These are phyloP conservation scores for Doryteuthis pealeii DNA, from an alignment of 1,140 invertebrate species.

Conservation along the genomic window DNA sequence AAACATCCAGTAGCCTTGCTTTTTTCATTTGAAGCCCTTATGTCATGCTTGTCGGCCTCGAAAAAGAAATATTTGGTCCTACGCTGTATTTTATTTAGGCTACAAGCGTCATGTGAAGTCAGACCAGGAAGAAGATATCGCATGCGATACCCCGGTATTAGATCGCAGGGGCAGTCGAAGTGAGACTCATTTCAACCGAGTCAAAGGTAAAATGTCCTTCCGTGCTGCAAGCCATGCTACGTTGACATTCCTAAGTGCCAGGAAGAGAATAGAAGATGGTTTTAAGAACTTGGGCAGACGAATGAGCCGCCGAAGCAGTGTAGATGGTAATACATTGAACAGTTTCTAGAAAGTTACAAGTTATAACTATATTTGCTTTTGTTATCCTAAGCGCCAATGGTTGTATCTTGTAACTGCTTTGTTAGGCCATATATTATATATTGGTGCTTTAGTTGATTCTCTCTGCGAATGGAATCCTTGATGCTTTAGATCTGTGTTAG, in stretches of 20 bases:
- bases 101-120: constrained; percentile 51
- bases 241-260: constrained; percentile 55
- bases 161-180: constrained; percentile 48
- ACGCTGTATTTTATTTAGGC: constrained; percentile 31
- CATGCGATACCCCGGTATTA: constrained; percentile 37
- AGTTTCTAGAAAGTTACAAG: constrained; percentile 6
- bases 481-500: constrained; percentile 6
- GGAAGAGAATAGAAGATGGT: constrained; percentile 54
- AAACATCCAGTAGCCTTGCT: too few relatives aligned
- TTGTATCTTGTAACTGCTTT: constrained; percentile 9
- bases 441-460: background rate
- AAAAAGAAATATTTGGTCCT: constrained; percentile 2
- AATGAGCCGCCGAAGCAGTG: constrained; percentile 39
- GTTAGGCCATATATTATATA: background rate
- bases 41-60: background rate
- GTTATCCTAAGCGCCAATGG: background rate
- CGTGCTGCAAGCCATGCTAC: constrained; percentile 57
- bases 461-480: background rate
- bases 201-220: constrained; percentile 55
- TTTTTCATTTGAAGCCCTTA: too few relatives aligned
- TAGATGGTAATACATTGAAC: constrained; percentile 10
- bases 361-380: constrained; percentile 8
- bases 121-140: constrained; percentile 55
- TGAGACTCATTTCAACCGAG: constrained; percentile 41
- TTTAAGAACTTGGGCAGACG: constrained; percentile 50